Base-by-base conservation (phyloP, 2,888 invertebrate genomes). In the Copidosoma aretas region DNA sequence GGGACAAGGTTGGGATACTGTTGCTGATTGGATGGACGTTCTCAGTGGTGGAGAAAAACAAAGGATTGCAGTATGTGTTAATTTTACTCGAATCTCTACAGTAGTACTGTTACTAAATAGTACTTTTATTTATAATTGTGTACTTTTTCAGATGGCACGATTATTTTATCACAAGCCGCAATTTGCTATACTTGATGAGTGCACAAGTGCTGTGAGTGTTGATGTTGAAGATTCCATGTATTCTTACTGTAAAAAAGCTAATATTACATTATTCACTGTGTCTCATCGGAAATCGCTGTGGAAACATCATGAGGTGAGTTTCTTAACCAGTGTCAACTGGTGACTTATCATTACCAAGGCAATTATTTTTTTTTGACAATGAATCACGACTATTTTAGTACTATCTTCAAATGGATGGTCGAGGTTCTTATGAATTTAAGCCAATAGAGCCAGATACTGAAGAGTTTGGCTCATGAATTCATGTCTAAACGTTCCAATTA, bases 211-310 rank as follows among this genome's bases (percentile, higher is more conserved):
- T 0, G 98, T 99, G 0, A 97, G 97, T 60, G 95, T 98, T 0
- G 99, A 99, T 83, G 98, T 99, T 0, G 99, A 99, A 83, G 97
- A 97, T 39, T 91, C 91, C 75, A 98, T 99, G 94, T 99, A 99
- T 82, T 91, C 92, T 76, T 95, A 97, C 84, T 97, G 97, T 80
- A 88, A 93, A 77, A 83, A 88, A 85, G 89, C 88, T 76, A 91
- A 91, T 67, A 98, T 98, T 80, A 96, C 98, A 0, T 86, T 99
- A 43, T 95, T 99, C 84, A 99, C 98, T 0, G 98, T 99, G 39
- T 97, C 97, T 0, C 99, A 99, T 84, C 89, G 98, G 75, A 94
- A 96, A 82, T 97, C 97, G 0, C 86, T 98, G n/a, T 97, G 98
- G 98, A 91, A 91, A 82, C 96, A 98, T 84, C 98, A 98, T 85